Conservation (phyloP, 2,888 invertebrate species). For the Gari tellinella region DNA sequence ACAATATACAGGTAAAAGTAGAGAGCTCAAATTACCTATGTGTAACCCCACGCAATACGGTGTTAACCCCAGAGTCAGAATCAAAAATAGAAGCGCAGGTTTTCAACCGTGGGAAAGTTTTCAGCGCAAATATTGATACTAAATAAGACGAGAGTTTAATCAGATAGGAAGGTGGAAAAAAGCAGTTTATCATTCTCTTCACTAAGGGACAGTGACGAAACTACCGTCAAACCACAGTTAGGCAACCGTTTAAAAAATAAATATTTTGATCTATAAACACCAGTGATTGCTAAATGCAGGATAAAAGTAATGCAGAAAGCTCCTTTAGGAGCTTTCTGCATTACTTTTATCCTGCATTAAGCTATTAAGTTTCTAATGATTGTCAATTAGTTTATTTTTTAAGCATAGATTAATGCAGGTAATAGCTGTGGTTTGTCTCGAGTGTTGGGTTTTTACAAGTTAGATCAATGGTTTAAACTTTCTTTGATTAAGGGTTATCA, state of each 20-base stretch:
- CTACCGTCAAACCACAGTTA: too few species aligned
- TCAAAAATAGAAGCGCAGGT: constrained; percentile 58
- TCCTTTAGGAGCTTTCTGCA: too few species aligned
- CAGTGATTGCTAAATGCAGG: too few species aligned
- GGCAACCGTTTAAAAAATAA: too few species aligned
- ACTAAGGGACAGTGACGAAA: neutral
- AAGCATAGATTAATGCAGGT: too few species aligned
- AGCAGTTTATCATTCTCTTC: constrained; percentile 48
- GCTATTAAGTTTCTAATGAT: too few species aligned
- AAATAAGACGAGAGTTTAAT: constrained; percentile 40
- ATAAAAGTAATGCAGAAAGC: too few species aligned
- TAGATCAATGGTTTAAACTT: constrained; percentile 10
- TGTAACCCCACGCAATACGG: constrained; percentile 42
- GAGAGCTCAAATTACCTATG: constrained; percentile 35
- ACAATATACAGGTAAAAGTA: constrained; percentile 36
- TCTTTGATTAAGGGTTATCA: constrained; percentile 36
- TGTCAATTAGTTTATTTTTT: too few species aligned
- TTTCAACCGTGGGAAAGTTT: constrained; percentile 64
- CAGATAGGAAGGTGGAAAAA: constrained; percentile 52
- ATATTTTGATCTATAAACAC: too few species aligned
- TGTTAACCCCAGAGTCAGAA: constrained; percentile 61
- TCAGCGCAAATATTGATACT: constrained; percentile 61
- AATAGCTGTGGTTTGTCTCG: too few species aligned
- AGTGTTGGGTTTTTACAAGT: too few species aligned
- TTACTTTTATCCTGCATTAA: too few species aligned